phyloP scores from a whole-genome alignment of 2,888 invertebrate species.

The Orchesellides sinensis region DNA sequence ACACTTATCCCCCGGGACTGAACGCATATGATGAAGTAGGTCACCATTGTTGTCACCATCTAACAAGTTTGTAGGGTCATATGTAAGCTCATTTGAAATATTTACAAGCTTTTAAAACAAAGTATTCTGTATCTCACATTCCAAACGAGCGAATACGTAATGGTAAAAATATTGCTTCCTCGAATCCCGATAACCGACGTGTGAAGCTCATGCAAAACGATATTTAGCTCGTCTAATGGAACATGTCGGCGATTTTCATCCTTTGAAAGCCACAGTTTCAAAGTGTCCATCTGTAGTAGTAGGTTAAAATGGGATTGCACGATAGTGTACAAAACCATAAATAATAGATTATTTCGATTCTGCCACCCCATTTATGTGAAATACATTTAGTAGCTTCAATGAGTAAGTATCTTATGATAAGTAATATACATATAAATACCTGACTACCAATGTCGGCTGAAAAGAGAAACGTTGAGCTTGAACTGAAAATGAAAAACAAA shows the following conservation, averaged over 20 bases:
- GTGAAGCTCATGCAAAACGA: slow-evolving; percentile 46
- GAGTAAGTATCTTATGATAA: neutral
- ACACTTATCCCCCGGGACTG: slow-evolving; percentile 22
- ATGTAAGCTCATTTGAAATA: neutral
- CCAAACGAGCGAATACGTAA: slow-evolving; percentile 52
- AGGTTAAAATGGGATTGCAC: neutral
- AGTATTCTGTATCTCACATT: slow-evolving; percentile 27
- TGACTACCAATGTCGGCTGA: slow-evolving; percentile 43
- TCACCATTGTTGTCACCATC: slow-evolving; percentile 36
- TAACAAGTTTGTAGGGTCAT: neutral
- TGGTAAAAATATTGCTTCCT: slow-evolving; percentile 50
- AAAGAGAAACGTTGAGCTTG: slow-evolving; percentile 20
- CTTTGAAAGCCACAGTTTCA: slow-evolving; percentile 44
- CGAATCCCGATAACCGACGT: slow-evolving; percentile 27
- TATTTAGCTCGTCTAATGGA: slow-evolving; percentile 38
- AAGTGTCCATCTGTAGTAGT: slow-evolving; percentile 37
- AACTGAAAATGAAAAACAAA: slow-evolving; percentile 21
- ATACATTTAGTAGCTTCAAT: neutral
- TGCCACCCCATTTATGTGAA: neutral
- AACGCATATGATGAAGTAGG: slow-evolving; percentile 50
- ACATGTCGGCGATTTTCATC: slow-evolving; percentile 36
- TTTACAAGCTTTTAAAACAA: neutral
- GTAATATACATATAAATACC: neutral
- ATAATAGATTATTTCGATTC: neutral
- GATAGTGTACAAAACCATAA: neutral